Evolutionary conservation across 2,888 invertebrate species (phyloP), one percentile per base, ranked within the genome.

Genomic region (Aleiodes leptofemur): DNA sequence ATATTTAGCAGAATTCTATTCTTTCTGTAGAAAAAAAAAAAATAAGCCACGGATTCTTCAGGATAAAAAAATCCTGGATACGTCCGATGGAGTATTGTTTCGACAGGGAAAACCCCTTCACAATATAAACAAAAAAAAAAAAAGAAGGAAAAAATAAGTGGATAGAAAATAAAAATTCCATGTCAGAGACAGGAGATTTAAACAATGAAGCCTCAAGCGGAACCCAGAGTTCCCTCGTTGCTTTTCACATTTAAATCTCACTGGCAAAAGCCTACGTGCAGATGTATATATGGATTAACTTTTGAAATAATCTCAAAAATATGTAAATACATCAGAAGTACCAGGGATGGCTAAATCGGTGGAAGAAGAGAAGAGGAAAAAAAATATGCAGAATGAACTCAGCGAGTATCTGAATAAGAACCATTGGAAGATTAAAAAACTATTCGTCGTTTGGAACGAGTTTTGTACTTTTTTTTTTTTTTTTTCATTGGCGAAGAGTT

Each of bases 161-260:
- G 16, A 68, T 51, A 51, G 23, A 48, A 59, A 71, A 55, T 76
- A 57, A 55, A 57, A 74, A 66, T 72, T 75, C 66, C 59, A 31
- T 48, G 72, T 43, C 64, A 53, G 59, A 57, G 70, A 72, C 71
- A 61, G 43, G 34, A 66, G 72, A 76, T 74, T 77, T 68, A 81
- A 82, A 83, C 76, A 78, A 77, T 76, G 75, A 79, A 74, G 72
- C 74, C 73, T 61, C 51, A 76, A 72, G 48, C 56, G 70, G 69
- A 73, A 70, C 78, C 78, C 80, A 82, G 79, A 79, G 76, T 53
- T 74, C 77, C 77, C 64, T 77, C 81, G 82, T 80, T 79, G 81
- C 82, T 81, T 83, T 86, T 85, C 82, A 82, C 84, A 84, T 86
- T 85, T 84, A 86, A 86, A 86, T 83, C 83, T 83, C 82, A 79